Percentiles rank a stretch among this genome's conserved stretches.
Evolutionary conservation across 2,797 vertebrate genomes (phyloP).

Genomic region (Capromys pilorides): DNA sequence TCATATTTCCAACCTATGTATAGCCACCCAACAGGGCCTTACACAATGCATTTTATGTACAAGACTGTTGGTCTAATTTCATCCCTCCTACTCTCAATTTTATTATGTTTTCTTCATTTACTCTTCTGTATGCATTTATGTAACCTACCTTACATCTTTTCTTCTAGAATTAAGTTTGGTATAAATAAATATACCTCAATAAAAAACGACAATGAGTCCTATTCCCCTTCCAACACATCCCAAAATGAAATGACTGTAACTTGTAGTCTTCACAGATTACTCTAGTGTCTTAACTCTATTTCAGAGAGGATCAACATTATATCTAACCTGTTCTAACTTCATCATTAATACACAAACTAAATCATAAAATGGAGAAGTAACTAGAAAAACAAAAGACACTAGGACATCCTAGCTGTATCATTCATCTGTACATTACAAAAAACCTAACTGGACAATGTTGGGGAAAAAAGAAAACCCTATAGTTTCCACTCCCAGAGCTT

Average conservation of each 20-base stretch:
- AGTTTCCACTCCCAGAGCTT: neutral
- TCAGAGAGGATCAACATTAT: neutral
- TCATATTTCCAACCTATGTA: neutral
- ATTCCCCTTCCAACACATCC: neutral
- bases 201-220: neutral
- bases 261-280: neutral
- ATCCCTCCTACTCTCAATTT: constrained; percentile 3
- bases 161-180: constrained; percentile 27
- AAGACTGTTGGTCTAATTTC: constrained; percentile 1
- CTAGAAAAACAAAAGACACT: neutral
- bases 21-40: constrained; percentile 20
- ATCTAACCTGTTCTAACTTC: neutral
- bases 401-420: constrained; percentile 1
- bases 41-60: neutral
- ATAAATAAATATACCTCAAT: constrained; percentile 15
- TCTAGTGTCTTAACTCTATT: neutral
- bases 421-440: neutral
- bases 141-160: constrained; percentile 5
- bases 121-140: neutral
- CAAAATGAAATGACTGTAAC: neutral
- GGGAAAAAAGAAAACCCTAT: neutral
- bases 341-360: neutral
- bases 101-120: constrained; percentile 48
- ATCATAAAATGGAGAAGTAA: neutral
- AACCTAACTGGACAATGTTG: neutral